Base-by-base conservation (phyloP, 1,140 invertebrate genomes). In the Apis laboriosa region DNA sequence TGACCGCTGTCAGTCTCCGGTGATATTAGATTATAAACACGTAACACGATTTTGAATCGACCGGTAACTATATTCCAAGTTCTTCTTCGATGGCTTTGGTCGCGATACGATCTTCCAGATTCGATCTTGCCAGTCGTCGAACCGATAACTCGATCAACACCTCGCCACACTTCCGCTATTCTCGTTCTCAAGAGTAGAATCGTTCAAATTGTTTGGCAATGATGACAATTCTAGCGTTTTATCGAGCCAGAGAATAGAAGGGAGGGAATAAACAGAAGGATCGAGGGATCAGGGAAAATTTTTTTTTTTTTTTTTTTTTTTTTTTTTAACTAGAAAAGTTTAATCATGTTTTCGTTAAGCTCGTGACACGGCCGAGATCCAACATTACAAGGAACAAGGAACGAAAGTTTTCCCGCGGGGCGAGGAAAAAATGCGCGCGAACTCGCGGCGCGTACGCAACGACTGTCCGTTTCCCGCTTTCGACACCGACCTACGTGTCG, bases 271-370 rank as follows among this genome's bases (percentile, higher is more conserved):
- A 49, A 74, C 5, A 61, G 24, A 34, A n/a, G 9, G 51, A 2
- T 34, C 34, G 24, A 34, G 24, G 9, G 51, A 2, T 34, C 34
- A 34, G 34, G 3, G 2, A 34, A 34, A 34, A 34, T 34, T 34
- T 34, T 34, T 34, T 34, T 34, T 34, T 34, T 28, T 34, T n/a
- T n/a, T n/a, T n/a, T n/a, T n/a, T n/a, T 28, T 28, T 28, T 34
- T 34, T 60, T 61, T 70, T 87, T 81, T 56, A 77, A 84, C 74
- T 68, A 56, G 55, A 21, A 53, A 75, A 88, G 85, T 88, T 83
- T 83, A 88, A 88, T 88, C 83, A 88, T 80, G 73, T 77, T 84
- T 72, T 83, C 66, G 82, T 80, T 71, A 63, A 73, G n/a, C 53
- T 24, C 24, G 34, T n/a, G 34, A 43, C 28, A 15, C 28, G 28